phyloP scores from a whole-genome alignment of 2,113 vertebrate genomes.

The Chiloscyllium plagiosum region DNA sequence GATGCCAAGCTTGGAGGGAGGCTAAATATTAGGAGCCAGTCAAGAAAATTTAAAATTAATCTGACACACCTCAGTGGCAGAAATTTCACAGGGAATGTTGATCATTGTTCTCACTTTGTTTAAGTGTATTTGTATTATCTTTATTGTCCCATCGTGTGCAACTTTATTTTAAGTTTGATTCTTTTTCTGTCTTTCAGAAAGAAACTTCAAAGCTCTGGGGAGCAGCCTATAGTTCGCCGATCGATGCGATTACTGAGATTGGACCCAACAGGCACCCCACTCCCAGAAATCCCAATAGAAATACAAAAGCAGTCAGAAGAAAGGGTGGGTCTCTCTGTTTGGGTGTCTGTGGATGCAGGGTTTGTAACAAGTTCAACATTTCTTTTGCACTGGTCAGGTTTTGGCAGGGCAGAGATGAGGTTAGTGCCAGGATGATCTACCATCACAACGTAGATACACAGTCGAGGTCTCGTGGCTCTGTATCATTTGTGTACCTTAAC shows the following conservation, averaged over 20 bases:
- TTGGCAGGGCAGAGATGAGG: neutral
- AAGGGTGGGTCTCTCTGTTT: neutral
- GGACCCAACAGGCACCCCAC: neutral
- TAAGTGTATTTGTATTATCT: neutral
- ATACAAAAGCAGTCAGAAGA: conserved; percentile 41
- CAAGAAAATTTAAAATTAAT: neutral
- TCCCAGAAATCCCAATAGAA: neutral
- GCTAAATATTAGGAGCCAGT: neutral
- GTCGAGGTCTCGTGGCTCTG: neutral
- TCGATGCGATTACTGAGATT: conserved; percentile 57
- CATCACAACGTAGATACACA: neutral
- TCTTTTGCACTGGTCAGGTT: neutral
- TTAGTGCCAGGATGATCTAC: neutral
- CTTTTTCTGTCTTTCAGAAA: conserved; percentile 42
- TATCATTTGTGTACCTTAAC: neutral
- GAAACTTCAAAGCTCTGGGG: conserved; percentile 50
- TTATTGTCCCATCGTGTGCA: neutral
- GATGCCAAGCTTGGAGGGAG: neutral
- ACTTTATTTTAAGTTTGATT: neutral
- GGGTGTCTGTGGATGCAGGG: neutral
- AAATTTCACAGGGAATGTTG: neutral
- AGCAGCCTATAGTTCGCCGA: conserved; percentile 44
- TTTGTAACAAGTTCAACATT: neutral
- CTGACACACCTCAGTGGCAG: neutral
- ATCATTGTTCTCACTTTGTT: neutral